Evolutionary conservation across 1,140 invertebrate genomes (phyloP).

Genomic region (Whitmania pigra): DNA sequence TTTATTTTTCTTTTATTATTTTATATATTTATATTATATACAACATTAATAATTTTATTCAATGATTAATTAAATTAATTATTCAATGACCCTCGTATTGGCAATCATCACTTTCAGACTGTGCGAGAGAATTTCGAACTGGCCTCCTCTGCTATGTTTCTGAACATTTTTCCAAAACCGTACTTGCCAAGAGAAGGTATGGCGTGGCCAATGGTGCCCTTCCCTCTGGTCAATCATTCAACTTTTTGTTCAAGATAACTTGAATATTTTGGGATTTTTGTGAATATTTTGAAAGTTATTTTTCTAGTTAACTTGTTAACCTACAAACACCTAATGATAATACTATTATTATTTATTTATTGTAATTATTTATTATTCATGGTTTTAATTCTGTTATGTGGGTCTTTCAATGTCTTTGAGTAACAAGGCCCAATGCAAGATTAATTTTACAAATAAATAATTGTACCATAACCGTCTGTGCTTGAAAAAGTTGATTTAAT

Average conservation of each 20-base stretch:
- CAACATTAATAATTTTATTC: no score
- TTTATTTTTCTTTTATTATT: no score
- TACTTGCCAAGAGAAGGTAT: constrained; percentile 33
- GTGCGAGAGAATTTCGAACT: constrained; percentile 84
- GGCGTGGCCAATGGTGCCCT: not conserved
- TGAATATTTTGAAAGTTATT: no score
- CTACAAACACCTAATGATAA: no score
- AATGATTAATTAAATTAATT: no score
- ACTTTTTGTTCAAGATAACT: no score
- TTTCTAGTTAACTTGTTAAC: no score
- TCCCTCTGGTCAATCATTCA: no score
- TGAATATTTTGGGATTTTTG: no score
- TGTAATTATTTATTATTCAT: not conserved
- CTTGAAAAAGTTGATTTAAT: no score
- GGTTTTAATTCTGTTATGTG: no score
- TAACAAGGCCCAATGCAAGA: not conserved
- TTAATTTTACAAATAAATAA: not conserved
- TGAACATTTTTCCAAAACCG: constrained; percentile 83
- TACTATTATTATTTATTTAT: constrained; percentile 14
- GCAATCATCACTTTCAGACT: constrained; percentile 42
- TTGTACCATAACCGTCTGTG: not conserved
- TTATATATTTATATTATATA: no score
- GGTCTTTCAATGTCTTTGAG: not conserved
- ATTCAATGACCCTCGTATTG: not conserved
- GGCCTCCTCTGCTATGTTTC: constrained; percentile 83